phyloP scores from a whole-genome alignment of 2,888 invertebrate genomes.

The Leptura quadrifasciata region DNA sequence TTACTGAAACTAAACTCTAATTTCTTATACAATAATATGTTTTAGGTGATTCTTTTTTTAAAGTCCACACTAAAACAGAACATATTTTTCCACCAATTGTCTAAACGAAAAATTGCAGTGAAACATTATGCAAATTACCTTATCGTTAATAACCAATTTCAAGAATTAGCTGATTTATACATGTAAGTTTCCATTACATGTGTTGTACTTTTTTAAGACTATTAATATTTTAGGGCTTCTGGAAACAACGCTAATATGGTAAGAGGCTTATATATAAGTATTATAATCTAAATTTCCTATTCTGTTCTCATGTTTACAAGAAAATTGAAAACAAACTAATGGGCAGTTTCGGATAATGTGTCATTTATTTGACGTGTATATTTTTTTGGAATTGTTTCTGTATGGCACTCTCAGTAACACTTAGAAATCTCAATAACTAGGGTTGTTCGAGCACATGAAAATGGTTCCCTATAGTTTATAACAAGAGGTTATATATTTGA shows the following conservation, averaged over 20 bases:
- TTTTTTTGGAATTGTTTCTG: no score
- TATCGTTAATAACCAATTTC: conserved; percentile 80
- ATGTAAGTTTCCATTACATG: conserved; percentile 79
- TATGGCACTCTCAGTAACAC: no score
- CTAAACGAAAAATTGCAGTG: conserved; percentile 82
- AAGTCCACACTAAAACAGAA: conserved; percentile 83
- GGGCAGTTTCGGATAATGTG: no score
- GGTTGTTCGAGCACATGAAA: no score
- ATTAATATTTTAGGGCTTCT: conserved; percentile 63
- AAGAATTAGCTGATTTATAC: conserved; percentile 83
- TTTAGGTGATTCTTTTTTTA: conserved; percentile 84
- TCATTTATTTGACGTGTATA: no score
- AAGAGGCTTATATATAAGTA: conserved; percentile 41
- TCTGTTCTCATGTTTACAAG: no score
- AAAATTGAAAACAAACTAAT: no score
- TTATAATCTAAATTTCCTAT: no score
- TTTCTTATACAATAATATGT: conserved; percentile 52
- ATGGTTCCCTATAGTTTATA: no score
- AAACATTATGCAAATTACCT: conserved; percentile 86
- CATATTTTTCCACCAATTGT: conserved; percentile 82
- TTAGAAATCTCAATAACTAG: no score
- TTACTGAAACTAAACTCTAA: not conserved
- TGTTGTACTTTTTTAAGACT: conserved; percentile 11
- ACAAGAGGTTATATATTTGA: no score
- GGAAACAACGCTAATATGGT: conserved; percentile 66